Conservation (phyloP, 2,888 invertebrate genomes). For the Drosophila basisetae region DNA sequence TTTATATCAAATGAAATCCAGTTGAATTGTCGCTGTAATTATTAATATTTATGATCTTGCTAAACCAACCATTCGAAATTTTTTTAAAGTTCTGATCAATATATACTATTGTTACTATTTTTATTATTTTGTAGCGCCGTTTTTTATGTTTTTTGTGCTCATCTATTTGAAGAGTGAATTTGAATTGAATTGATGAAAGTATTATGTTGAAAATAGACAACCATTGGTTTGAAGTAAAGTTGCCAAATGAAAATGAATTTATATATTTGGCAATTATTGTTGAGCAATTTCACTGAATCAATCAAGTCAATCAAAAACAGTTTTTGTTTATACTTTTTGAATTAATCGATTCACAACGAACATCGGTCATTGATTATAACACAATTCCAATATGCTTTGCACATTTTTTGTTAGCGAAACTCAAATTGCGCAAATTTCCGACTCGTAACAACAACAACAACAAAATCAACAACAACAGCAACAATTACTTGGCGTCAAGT, state of each 20-base stretch:
- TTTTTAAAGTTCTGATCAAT: background rate
- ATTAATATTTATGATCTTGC: background rate
- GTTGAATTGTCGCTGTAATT: background rate
- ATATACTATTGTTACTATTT: background rate
- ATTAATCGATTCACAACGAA: conserved; percentile 30
- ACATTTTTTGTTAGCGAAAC: conserved; percentile 21
- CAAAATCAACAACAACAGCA: conserved; percentile 4
- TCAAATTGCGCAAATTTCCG: conserved; percentile 27
- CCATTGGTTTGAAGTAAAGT: background rate
- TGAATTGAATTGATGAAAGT: background rate
- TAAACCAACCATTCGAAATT: background rate
- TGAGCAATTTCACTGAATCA: background rate
- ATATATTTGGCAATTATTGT: background rate
- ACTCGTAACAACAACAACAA: conserved; percentile 23
- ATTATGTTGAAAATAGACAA: background rate
- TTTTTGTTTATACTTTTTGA: background rate
- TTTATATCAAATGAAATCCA: background rate
- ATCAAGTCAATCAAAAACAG: background rate
- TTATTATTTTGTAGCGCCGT: background rate
- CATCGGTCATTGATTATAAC: conserved; percentile 20
- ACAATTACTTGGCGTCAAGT: conserved; percentile 49
- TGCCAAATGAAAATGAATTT: background rate
- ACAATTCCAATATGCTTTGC: conserved; percentile 18
- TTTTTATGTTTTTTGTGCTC: background rate
- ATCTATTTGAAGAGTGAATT: background rate